Evolutionary conservation across 1,140 invertebrate species (phyloP), one percentile per base, ranked within the genome.

Genomic region (Euwallacea similis): DNA sequence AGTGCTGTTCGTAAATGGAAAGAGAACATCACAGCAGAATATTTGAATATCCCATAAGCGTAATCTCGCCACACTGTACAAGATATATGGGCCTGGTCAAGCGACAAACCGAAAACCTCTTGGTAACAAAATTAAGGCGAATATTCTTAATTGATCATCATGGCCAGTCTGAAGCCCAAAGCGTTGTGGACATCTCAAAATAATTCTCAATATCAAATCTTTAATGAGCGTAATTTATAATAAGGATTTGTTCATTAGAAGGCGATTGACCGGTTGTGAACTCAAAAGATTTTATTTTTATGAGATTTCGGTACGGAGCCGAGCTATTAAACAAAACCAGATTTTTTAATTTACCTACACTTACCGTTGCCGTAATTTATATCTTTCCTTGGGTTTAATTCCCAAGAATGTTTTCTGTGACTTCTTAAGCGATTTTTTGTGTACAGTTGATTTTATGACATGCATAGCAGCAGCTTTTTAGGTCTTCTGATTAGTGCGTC

Each of bases 171-270:
- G 47, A 66, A 66, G 56, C 41, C 53, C 43, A 66, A 44, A 53
- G 41, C 64, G 66, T 60, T 61, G 66, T 67, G 56, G 58, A 58
- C 54, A 43, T 56, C 50, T 9, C 13, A 60, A 60, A 68, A 68
- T 68, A 47, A 68, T 68, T 68, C 59, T 68, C 66, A 68, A 68
- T 68, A 68, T 68, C 55, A 60, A 59, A 53, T 60, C 66, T 33
- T 61, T 68, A 68, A 68, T 53, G 66, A 42, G 43, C 15, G 46
- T 61, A 60, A 68, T 68, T 68, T 68, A 68, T 68, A 66, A 66
- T 66, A 68, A 68, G 66, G 66, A 63, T 62, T 70, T 70, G 68
- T 70, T 64, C 59, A 70, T 70, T 70, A 70, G 60, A 70, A 70
- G 68, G 68, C 46, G 68, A 70, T 50, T 70, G 68, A 70, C 68